These are phyloP conservation scores for Rhodophaea formosa DNA, from an alignment of 2,888 invertebrate species.

Conservation along the genomic window DNA sequence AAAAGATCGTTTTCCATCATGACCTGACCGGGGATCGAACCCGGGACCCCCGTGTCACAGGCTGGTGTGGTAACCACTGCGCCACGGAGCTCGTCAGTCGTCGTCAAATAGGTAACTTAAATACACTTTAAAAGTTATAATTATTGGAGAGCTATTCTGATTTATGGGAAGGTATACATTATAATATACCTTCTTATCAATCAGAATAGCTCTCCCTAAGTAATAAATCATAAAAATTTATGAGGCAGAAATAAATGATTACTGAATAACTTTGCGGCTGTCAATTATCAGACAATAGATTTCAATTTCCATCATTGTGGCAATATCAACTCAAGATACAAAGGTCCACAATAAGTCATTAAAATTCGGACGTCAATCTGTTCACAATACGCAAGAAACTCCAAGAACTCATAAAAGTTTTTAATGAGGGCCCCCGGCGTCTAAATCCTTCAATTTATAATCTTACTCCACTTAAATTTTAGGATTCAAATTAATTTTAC, in stretches of 20 bases:
- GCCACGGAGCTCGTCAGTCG: no score
- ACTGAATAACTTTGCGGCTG: constrained; percentile 1
- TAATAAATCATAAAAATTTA: neutral
- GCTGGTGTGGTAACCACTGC: no score
- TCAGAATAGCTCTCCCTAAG: neutral
- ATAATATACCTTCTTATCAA: neutral
- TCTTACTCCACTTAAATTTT: constrained; percentile 30
- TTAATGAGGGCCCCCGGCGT: constrained; percentile 49
- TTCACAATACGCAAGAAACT: constrained; percentile 45
- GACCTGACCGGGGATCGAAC: no score
- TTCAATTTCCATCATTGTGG: constrained; percentile 27
- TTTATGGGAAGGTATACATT: no score
- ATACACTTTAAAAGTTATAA: no score
- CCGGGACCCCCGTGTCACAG: no score
- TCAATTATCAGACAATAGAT: constrained; percentile 23
- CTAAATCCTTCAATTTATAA: constrained; percentile 51
- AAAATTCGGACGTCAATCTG: constrained; percentile 49
- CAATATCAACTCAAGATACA: constrained; percentile 22
- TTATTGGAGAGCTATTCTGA: no score
- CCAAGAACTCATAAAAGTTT: constrained; percentile 58
- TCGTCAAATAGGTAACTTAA: no score
- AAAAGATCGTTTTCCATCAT: no score
- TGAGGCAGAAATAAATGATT: neutral
- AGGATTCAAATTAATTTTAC: constrained; percentile 17
- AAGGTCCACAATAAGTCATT: constrained; percentile 45